Conservation (phyloP, 2,797 vertebrate species). For the Coendou prehensilis region DNA sequence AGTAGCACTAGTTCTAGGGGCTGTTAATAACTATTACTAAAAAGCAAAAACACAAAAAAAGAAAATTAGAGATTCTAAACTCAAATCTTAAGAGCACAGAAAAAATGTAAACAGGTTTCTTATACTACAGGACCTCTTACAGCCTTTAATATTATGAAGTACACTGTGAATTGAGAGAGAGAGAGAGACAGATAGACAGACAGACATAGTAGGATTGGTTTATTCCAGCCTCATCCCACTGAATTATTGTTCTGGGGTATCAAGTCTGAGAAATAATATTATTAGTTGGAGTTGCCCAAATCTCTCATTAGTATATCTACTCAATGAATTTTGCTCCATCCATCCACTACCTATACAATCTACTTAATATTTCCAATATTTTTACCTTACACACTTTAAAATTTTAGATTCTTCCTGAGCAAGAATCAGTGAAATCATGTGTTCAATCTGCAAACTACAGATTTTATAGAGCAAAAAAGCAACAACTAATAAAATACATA, state of each 20-base stretch:
- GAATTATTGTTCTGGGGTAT: neutral
- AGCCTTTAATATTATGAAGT: neutral
- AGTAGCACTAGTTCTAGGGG: neutral
- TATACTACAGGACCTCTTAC: neutral
- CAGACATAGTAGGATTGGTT: neutral
- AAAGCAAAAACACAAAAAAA: neutral
- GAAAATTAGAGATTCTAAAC: neutral
- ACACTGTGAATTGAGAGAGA: neutral
- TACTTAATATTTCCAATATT: neutral
- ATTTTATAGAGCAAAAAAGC: neutral
- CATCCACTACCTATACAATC: neutral
- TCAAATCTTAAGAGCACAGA: neutral
- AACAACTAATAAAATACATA: neutral
- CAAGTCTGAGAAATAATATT: neutral
- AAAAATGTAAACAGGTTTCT: neutral
- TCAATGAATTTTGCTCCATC: neutral
- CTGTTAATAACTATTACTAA: neutral
- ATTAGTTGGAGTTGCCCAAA: neutral
- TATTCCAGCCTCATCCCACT: neutral
- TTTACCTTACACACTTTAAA: neutral
- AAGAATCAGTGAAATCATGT: neutral
- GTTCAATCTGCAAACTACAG: neutral
- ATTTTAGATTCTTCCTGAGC: constrained; percentile 21
- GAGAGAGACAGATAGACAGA: neutral
- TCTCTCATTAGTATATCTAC: neutral